Conservation (phyloP, 2,888 invertebrate species). For the Corbicula japonica region DNA sequence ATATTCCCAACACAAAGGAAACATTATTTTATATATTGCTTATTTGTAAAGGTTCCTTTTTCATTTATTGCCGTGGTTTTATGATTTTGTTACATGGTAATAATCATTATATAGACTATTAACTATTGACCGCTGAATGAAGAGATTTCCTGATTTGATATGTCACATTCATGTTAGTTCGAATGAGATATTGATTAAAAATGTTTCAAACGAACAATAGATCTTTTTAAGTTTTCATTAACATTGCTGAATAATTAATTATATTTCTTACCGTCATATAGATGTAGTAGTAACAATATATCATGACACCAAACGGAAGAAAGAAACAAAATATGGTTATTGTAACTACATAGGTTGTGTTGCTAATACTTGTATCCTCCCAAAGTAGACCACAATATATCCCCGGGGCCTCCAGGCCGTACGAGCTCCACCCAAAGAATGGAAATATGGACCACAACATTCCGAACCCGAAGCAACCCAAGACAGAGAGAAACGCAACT, state of each 20-base stretch:
- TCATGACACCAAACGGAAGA: slow-evolving; percentile 73
- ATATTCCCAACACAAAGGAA: too few relatives aligned
- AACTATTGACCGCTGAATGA: too few relatives aligned
- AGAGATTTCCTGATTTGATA: too few relatives aligned
- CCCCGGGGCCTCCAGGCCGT: slow-evolving; percentile 73
- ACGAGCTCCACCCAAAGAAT: slow-evolving; percentile 80
- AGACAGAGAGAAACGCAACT: slow-evolving; percentile 63
- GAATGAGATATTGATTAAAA: too few relatives aligned
- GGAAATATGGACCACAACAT: slow-evolving; percentile 79
- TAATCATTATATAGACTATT: too few relatives aligned
- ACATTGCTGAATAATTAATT: not conserved
- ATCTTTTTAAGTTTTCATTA: too few relatives aligned
- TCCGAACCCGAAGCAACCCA: slow-evolving; percentile 66
- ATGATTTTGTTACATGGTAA: too few relatives aligned
- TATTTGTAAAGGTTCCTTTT: too few relatives aligned
- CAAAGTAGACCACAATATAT: slow-evolving; percentile 75
- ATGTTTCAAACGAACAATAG: too few relatives aligned
- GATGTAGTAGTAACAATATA: slow-evolving; percentile 74
- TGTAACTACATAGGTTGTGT: slow-evolving; percentile 72
- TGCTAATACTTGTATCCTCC: slow-evolving; percentile 63
- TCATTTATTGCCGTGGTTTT: too few relatives aligned
- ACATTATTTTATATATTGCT: too few relatives aligned
- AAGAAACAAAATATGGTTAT: slow-evolving; percentile 78
- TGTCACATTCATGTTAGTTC: too few relatives aligned
- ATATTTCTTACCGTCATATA: slow-evolving; percentile 73